phyloP scores from a whole-genome alignment of 2,888 invertebrate species.

The Dromius quadrimaculatus region DNA sequence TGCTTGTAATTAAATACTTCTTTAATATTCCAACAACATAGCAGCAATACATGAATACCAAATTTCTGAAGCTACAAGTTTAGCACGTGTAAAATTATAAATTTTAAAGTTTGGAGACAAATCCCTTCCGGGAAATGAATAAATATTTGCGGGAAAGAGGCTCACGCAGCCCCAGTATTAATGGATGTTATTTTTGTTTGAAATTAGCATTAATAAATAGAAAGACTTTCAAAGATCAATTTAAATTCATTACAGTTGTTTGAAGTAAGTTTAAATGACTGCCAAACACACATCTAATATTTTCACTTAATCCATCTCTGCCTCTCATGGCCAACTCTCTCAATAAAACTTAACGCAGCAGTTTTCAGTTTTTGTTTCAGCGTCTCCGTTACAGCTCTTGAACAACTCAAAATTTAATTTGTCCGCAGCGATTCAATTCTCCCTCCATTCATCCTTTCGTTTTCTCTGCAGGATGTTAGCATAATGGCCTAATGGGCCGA shows the following conservation, averaged over 20 bases:
- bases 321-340: neutral
- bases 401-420: neutral
- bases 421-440: neutral
- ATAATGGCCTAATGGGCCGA: neutral
- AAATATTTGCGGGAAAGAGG: conserved; percentile 48
- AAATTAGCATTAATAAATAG: no score
- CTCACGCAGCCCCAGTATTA: conserved; percentile 12
- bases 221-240: no score
- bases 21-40: conserved; percentile 48
- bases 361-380: neutral
- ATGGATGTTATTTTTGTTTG: no score
- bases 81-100: conserved; percentile 52
- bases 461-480: no score
- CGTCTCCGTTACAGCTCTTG: neutral
- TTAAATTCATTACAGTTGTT: no score
- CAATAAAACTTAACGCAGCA: conserved; percentile 19
- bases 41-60: conserved; percentile 50
- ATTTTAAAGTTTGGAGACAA: conserved; percentile 52
- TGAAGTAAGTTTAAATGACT: no score
- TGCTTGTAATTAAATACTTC: conserved; percentile 50
- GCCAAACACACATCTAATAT: no score
- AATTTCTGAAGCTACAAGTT: conserved; percentile 49
- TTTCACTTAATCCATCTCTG: no score
- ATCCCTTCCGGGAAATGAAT: conserved; percentile 50
- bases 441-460: neutral